Evolutionary conservation across 2,888 invertebrate species (phyloP).

Genomic region (Megalurothrips usitatus): DNA sequence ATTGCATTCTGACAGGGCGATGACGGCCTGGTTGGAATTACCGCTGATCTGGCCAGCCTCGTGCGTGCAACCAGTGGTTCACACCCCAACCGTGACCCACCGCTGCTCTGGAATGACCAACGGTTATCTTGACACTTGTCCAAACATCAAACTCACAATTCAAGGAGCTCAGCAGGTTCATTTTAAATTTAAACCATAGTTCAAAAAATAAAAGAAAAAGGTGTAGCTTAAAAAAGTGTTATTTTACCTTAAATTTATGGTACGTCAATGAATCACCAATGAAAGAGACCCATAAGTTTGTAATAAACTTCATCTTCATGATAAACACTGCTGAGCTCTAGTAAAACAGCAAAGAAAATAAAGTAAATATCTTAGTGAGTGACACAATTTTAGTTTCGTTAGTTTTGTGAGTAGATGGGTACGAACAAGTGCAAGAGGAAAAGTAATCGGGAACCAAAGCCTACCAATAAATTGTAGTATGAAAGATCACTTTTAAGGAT

Average conservation of each 20-base stretch:
- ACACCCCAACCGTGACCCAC: constrained; percentile 41
- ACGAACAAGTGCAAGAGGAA: constrained; percentile 17
- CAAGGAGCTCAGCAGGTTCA: constrained; percentile 1
- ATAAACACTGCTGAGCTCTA: constrained; percentile 10
- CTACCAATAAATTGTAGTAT: neutral
- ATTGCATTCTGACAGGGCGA: constrained; percentile 28
- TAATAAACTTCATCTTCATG: neutral
- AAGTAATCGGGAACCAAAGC: neutral
- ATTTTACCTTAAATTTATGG: neutral
- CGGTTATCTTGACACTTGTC: constrained; percentile 36
- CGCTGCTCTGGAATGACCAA: constrained; percentile 41
- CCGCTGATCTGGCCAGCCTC: constrained; percentile 39
- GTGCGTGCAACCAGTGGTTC: constrained; percentile 39
- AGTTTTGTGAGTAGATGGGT: constrained; percentile 12
- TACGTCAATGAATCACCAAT: neutral
- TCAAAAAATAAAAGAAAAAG: no score
- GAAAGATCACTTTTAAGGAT: no score
- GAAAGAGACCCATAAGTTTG: neutral
- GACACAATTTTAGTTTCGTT: constrained; percentile 17
- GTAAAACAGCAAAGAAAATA: neutral
- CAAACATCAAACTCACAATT: constrained; percentile 30
- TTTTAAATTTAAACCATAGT: neutral
- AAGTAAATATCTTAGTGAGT: neutral
- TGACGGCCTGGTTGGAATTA: constrained; percentile 33
- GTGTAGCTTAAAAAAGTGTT: neutral